These are phyloP conservation scores for Caradrina kadenii DNA, from an alignment of 2,888 invertebrate species.

Conservation along the genomic window DNA sequence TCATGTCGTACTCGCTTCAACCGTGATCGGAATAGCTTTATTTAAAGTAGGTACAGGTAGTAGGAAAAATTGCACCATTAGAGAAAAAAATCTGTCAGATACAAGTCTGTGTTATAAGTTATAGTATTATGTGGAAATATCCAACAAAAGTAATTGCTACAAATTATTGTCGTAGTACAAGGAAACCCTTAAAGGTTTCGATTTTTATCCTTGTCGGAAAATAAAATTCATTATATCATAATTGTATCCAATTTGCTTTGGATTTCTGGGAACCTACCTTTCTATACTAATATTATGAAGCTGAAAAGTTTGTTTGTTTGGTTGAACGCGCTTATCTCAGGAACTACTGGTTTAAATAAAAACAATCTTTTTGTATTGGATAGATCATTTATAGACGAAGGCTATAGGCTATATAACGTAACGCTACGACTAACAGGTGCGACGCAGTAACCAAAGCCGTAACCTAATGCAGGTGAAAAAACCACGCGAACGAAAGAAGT, in stretches of 20 bases:
- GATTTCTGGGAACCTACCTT: background rate
- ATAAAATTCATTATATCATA: background rate
- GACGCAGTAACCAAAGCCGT: too few species aligned
- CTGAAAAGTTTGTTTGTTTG: too few species aligned
- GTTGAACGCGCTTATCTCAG: too few species aligned
- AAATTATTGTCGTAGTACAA: conserved; percentile 12
- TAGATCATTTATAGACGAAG: too few species aligned
- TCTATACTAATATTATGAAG: too few species aligned
- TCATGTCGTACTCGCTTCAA: too few species aligned
- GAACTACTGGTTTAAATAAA: too few species aligned
- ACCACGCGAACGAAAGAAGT: too few species aligned
- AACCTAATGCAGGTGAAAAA: too few species aligned
- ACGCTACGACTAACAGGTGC: too few species aligned
- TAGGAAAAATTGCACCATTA: background rate
- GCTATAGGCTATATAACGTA: too few species aligned
- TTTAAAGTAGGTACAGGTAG: background rate
- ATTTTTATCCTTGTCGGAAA: background rate
- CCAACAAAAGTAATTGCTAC: background rate
- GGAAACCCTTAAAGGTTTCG: conserved; percentile 19
- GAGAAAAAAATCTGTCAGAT: background rate
- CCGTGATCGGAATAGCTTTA: background rate
- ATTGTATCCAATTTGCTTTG: background rate
- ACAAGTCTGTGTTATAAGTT: background rate
- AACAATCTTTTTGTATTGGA: too few species aligned
- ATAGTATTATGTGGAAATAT: conserved; percentile 1